Conservation (phyloP, 2,113 vertebrate genomes). For the Caranx melampygus region DNA sequence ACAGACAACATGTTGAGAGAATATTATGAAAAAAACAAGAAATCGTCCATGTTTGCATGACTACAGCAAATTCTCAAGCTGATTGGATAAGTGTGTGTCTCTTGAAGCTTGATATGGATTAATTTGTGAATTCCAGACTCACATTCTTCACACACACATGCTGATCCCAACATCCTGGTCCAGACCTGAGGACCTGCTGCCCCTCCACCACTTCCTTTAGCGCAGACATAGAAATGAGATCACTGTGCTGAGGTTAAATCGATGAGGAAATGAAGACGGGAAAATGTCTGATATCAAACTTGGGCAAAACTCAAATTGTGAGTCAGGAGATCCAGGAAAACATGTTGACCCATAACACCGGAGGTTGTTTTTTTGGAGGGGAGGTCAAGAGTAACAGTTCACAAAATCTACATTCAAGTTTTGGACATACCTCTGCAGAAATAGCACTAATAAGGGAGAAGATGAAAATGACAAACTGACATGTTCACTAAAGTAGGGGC, state of each 20-base stretch:
- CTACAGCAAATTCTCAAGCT: neutral
- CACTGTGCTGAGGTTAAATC: neutral
- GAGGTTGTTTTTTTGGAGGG: constrained; percentile 15
- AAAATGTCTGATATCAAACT: constrained; percentile 47
- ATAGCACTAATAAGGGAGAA: constrained; percentile 7
- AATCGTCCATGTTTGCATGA: neutral
- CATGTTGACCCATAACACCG: constrained; percentile 6
- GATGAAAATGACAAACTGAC: constrained; percentile 32
- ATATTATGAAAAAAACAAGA: neutral
- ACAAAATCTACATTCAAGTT: neutral
- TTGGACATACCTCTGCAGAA: constrained; percentile 16
- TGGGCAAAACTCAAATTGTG: constrained; percentile 30
- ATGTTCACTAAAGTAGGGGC: constrained; percentile 32
- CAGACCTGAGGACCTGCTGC: constrained; percentile 7
- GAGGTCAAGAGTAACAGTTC: too few species aligned
- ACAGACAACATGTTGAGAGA: neutral
- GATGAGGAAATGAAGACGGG: constrained; percentile 41
- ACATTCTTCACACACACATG: constrained; percentile 20
- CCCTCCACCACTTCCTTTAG: constrained; percentile 22
- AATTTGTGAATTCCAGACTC: constrained; percentile 7
- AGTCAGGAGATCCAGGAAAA: constrained; percentile 31
- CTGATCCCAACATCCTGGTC: constrained; percentile 21
- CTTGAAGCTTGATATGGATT: neutral
- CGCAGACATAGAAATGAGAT: constrained; percentile 1
- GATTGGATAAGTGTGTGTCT: neutral